Evolutionary conservation across 2,797 vertebrate genomes (phyloP).

Genomic region (Ambastaia sidthimunki): DNA sequence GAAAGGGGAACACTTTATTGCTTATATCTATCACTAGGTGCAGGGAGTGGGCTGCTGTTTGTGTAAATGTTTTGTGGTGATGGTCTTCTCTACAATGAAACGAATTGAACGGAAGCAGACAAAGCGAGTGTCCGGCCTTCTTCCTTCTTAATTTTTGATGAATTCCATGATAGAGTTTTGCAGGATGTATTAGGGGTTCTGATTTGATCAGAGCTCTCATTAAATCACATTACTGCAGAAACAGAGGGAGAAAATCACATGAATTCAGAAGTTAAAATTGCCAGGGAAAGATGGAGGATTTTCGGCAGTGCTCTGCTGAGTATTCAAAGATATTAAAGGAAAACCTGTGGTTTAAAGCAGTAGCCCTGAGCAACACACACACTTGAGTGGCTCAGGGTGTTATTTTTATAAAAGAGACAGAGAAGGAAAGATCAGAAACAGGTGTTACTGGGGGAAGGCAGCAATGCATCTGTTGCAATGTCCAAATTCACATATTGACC

Average conservation of each 20-base stretch:
- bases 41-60: conserved; percentile 24
- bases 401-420: conserved; percentile 56
- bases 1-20: too few relatives aligned
- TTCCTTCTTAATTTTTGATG: conserved; percentile 73
- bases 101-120: conserved; percentile 62
- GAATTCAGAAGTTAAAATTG: conserved; percentile 47
- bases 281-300: conserved; percentile 15
- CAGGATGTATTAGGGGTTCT: conserved; percentile 68
- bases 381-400: conserved; percentile 46
- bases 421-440: too few relatives aligned
- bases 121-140: not conserved
- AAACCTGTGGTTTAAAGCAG: conserved; percentile 76
- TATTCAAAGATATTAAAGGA: conserved; percentile 74
- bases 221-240: conserved; percentile 72
- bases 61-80: conserved; percentile 28
- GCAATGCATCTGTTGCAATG: conserved; percentile 8
- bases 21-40: too few relatives aligned
- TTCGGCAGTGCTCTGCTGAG: conserved; percentile 64
- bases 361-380: conserved; percentile 64
- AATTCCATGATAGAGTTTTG: conserved; percentile 71
- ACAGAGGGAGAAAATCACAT: conserved; percentile 51
- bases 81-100: not conserved
- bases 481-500: conserved; percentile 7
- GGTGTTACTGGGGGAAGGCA: too few relatives aligned
- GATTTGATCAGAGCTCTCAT: conserved; percentile 62